Base-by-base conservation (phyloP, 2,888 invertebrate species). In the Apamea crenata region DNA sequence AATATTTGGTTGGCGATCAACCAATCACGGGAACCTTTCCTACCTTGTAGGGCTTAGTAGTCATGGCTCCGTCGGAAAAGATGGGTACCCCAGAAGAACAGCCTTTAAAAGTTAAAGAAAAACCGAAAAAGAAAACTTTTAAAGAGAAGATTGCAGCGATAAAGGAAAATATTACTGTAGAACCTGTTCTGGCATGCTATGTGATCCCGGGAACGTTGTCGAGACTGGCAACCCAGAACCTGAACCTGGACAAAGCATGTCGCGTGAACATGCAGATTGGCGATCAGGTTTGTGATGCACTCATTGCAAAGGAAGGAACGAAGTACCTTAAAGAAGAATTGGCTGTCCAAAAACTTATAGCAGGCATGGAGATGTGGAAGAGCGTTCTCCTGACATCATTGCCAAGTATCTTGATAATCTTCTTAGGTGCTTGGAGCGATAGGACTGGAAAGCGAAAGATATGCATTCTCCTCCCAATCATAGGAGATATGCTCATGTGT, bases 181-280 rank as follows among this genome's bases (percentile, higher is more conserved):
- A 98, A 91, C 98, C 98, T 2, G 97, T 98, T 81, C 91, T 98
- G 71, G 97, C 97, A 3, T 97, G 97, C 78, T 98, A 97, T 89
- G 97, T 98, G 0, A 95, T 98, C 85, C 98, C 98, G 4, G 97
- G 97, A 85, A 97, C 97, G 1, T 90, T 97, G n/a, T 97, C 98
- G 0, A 97, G 98, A 82, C 93, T 99, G 77, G 98, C 98, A 6
- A 98, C 98, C 8, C 98, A 98, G 94, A 99, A 99, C 94, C 94
- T 99, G 36, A 98, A 98, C 94, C 96, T 99, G 88, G 98, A 98
- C 91, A 99, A 99, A 95, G 98, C 98, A 0, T 99, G 99, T 90
- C 96, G 98, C 36, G 98, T 99, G 0, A 99, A 99, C 91, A 96
- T 98, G 91, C 96, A 96, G 0, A 98, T 98, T 91, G 97, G 98